Evolutionary conservation across 2,888 invertebrate genomes (phyloP), one percentile per base, ranked within the genome.

Genomic region (Yponomeuta sedellus): DNA sequence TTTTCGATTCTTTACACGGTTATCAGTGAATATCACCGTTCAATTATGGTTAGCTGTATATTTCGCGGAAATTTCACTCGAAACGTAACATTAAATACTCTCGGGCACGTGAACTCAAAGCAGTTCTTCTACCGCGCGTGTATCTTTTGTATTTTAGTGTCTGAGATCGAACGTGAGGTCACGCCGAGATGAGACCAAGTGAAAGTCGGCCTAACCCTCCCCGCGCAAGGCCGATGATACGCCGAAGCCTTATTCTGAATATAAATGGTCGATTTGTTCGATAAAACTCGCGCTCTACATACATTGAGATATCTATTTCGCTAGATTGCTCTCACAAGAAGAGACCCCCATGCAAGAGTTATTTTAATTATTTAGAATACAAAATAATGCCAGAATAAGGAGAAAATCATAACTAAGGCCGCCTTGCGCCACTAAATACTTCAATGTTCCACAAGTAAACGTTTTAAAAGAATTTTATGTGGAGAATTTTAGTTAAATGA

Each of bases 151-250:
- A 52, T 52, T 52, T 52, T 52, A 34, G 44, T 52, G 44, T 16
- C 10, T 52, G 16, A 52, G 44, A 52, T 52, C 44, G 16, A 67
- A 66, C 70, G 63, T 63, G 80, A 80, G 81, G 81, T 81, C 80
- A 76, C 69, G 73, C 66, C 69, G 72, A 77, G 79, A 77, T 78
- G 74, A 72, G 74, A 73, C 70, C 71, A 77, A 82, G 82, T 81
- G 82, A 81, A 70, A 69, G 74, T 74, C 73, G 73, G 70, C 72
- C 70, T 61, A 70, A 66, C 69, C 69, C 56, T 68, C 67, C 67
- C 67, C 58, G 19, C 67, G 44, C 57, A 65, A 68, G 70, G 67
- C 69, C 71, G 68, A 68, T 69, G 25, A 52, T 20, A 58, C 58
- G 58, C 19, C 20, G 16, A 59, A 10, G 59, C 59, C 59, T 59